Base-by-base conservation (phyloP, 2,888 invertebrate species). In the Unio delphinus region DNA sequence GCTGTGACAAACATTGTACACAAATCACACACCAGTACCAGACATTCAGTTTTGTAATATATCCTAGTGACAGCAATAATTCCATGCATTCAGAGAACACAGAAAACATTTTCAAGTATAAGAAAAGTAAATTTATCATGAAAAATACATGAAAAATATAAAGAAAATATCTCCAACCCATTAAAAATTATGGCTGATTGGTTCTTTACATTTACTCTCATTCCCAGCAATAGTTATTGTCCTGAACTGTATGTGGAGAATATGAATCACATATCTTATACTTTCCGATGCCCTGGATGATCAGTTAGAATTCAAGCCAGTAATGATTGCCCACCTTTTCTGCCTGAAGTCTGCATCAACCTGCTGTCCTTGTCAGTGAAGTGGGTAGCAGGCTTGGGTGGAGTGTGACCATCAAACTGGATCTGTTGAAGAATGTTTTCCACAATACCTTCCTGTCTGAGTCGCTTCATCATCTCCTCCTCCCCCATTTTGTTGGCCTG, bases 401-500 rank as follows among this genome's bases (percentile, higher is more conserved):
- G 70, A 18, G 70, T 69, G 20, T 73, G 72, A 18, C 78, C 80
- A 30, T 83, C 81, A 76, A 89, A 86, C 72, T 87, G 84, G 15
- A 89, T 76, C 68, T 87, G 82, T 26, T 84, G 83, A 75, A 88
- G 79, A 7, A 89, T 80, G 30, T 87, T 84, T 70, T 87, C 89
- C 7, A 89, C 82, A 3, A 89, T 77, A 17, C 89, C 88, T 67
- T 81, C 78, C 72, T 86, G 83, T 59, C 82, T 78, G 20, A 88
- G 75, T 17, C 82, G 93, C 7, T 87, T 85, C 30, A 91, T 83
- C 59, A 92, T 82, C 70, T 89, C 87, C 56, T 88, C 86, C 67
- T 90, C 90, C 45, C 84, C 85, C 56, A 88, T 73, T 20, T 68
- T 73, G 20, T 74, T 76, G 30, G 69, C 67, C 18, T 77, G 69